Percentiles rank a stretch among this genome's conserved stretches.
Evolutionary conservation across 2,888 invertebrate species (phyloP).

Genomic region (Litoditis marina): DNA sequence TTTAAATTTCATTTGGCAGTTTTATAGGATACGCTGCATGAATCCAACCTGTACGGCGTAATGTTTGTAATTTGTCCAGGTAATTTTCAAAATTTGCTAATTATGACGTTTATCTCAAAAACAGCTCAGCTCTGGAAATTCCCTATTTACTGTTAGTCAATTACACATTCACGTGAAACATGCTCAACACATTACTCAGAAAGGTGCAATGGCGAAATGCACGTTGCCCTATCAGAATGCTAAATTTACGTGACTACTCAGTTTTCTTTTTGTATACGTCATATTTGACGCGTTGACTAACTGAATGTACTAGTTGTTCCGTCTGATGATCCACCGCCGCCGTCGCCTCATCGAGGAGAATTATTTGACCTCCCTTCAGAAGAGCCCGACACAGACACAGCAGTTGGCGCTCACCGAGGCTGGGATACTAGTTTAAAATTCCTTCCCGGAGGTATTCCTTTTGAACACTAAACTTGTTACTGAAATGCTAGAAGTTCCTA

Average conservation of each 20-base stretch:
- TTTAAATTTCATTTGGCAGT: too few species aligned
- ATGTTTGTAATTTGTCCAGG: too few species aligned
- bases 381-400: conserved; percentile 65
- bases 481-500: not conserved
- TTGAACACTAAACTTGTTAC: conserved; percentile 7
- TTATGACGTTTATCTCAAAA: too few species aligned
- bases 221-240: not conserved
- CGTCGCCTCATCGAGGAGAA: conserved; percentile 69
- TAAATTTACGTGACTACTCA: not conserved
- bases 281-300: not conserved
- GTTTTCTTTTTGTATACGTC: not conserved
- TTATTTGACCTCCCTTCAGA: conserved; percentile 62
- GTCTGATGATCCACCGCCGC: conserved; percentile 63
- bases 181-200: too few species aligned
- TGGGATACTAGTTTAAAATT: conserved; percentile 48
- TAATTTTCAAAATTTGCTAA: too few species aligned
- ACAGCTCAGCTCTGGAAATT: too few species aligned
- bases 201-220: too few species aligned
- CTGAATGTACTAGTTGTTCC: conserved; percentile 65
- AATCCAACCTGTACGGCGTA: too few species aligned
- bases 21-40: too few species aligned
- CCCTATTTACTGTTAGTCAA: not conserved
- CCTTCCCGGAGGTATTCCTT: too few species aligned
- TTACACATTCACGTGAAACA: too few species aligned
- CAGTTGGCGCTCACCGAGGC: conserved; percentile 66